Evolutionary conservation across 2,888 invertebrate genomes (phyloP).

Genomic region (Embidobia sp.): DNA sequence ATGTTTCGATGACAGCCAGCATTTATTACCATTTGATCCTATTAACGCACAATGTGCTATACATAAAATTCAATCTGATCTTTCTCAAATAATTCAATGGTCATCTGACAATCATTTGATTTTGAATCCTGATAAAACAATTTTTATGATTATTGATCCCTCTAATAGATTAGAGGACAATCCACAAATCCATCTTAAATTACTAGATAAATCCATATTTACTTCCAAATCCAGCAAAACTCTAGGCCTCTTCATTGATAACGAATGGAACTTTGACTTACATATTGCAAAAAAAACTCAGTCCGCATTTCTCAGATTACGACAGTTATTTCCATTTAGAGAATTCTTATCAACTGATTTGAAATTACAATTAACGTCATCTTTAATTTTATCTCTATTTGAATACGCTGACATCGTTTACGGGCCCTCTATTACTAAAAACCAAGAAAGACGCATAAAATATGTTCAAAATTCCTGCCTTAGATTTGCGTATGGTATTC

Average conservation of each 20-base stretch:
- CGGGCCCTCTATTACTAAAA: too few relatives aligned
- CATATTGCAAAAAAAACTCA: constrained; percentile 2
- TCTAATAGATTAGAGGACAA: not conserved
- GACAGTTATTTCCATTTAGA: not conserved
- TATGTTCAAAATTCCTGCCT: too few relatives aligned
- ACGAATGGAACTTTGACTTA: not conserved
- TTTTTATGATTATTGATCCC: not conserved
- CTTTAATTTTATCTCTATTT: too few relatives aligned
- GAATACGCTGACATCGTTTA: too few relatives aligned
- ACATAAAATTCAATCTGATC: not conserved
- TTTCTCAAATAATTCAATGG: not conserved
- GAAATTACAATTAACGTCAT: too few relatives aligned
- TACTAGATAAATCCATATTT: not conserved
- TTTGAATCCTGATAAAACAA: not conserved
- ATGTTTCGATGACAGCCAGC: constrained; percentile 4
- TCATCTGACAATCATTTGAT: not conserved
- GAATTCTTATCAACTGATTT: not conserved
- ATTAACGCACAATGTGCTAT: not conserved
- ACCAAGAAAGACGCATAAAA: too few relatives aligned
- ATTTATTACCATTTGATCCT: not conserved
- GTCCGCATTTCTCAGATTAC: not conserved
- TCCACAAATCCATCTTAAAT: not conserved
- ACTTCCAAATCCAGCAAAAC: not conserved
- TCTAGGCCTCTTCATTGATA: not conserved
- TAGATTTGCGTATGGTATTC: too few relatives aligned